Evolutionary conservation across 2,888 invertebrate species (phyloP).

Genomic region (Hemithea aestivaria): DNA sequence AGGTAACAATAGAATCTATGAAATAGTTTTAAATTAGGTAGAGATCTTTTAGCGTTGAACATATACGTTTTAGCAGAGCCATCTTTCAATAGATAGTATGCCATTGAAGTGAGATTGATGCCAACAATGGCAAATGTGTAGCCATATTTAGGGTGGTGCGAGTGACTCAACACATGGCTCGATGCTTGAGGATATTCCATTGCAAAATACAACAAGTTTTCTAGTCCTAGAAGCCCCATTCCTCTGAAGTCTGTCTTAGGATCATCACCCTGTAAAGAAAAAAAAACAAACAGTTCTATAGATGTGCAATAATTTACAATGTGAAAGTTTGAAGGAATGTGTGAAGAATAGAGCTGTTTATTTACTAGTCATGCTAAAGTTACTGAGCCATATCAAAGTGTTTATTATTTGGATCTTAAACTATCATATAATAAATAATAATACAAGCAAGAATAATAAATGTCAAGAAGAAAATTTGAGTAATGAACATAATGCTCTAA

Average conservation of each 20-base stretch:
- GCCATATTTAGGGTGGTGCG: conserved; percentile 92
- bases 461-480: background rate
- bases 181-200: conserved; percentile 88
- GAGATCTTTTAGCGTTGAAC: conserved; percentile 86
- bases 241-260: conserved; percentile 99
- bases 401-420: too few species aligned
- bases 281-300: too few species aligned
- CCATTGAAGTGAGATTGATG: conserved; percentile 96
- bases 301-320: too few species aligned
- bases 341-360: too few species aligned
- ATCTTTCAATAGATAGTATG: conserved; percentile 87
- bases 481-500: conserved; percentile 25
- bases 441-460: conserved; percentile 2
- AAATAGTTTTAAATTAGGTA: conserved; percentile 86
- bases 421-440: too few species aligned
- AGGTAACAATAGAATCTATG: conserved; percentile 96
- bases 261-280: conserved; percentile 97
- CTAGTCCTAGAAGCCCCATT: conserved; percentile 96
- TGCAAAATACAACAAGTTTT: conserved; percentile 94
- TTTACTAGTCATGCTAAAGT: too few species aligned
- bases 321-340: too few species aligned
- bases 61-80: conserved; percentile 94
- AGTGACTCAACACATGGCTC: conserved; percentile 90
- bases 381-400: too few species aligned
- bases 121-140: conserved; percentile 95